Conservation (phyloP, 2,888 invertebrate genomes). For the Phyto melanocephala region DNA sequence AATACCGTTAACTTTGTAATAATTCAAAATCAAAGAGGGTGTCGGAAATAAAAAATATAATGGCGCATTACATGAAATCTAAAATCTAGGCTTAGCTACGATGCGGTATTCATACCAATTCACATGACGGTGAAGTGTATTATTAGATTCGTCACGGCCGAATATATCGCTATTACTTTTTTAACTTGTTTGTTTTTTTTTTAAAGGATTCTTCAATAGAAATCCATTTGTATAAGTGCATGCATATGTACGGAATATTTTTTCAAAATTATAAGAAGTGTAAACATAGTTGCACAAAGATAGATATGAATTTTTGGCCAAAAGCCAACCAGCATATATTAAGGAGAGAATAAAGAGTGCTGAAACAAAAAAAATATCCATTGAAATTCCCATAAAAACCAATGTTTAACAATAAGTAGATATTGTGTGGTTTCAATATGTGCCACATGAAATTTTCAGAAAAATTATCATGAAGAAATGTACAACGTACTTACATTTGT, state of each 20-base stretch:
- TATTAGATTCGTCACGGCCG: too few species aligned
- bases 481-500: background rate
- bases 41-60: too few species aligned
- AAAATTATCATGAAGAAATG: background rate
- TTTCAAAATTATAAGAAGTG: too few species aligned
- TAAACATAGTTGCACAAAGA: background rate
- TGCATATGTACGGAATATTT: too few species aligned
- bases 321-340: constrained; percentile 7
- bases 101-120: too few species aligned
- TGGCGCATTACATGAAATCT: too few species aligned
- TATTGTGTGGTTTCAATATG: constrained; percentile 20
- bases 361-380: background rate
- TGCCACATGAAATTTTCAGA: constrained; percentile 7
- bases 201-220: background rate
- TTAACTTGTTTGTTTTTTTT: background rate
- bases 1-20: too few species aligned
- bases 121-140: too few species aligned
- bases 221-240: background rate
- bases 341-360: background rate
- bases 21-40: too few species aligned
- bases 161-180: too few species aligned
- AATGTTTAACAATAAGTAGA: constrained; percentile 32
- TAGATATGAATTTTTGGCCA: constrained; percentile 10
- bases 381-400: constrained; percentile 2
- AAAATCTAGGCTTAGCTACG: too few species aligned